Conservation (phyloP, 2,113 vertebrate species). For the Kobus ellipsiprymnus region DNA sequence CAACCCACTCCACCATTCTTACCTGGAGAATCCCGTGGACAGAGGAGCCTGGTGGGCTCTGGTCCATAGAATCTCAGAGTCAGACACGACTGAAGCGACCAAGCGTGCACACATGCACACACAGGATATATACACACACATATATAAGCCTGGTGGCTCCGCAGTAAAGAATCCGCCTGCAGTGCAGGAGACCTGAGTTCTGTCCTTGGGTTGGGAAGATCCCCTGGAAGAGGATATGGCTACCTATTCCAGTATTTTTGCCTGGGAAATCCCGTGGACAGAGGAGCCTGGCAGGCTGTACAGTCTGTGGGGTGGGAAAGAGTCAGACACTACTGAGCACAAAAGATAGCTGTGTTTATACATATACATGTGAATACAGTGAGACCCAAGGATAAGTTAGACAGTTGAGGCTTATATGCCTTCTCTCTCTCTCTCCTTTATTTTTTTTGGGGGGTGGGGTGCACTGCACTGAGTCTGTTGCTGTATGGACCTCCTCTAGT, state of each 20-base stretch:
- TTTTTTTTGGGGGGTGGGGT: accelerated
- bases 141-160: neutral
- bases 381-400: neutral
- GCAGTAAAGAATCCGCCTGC: neutral
- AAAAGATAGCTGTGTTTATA: neutral
- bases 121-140: neutral
- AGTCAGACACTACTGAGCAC: neutral
- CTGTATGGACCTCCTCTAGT: neutral
- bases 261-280: neutral
- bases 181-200: neutral
- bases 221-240: neutral
- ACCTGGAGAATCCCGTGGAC: neutral
- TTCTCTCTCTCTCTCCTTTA: neutral
- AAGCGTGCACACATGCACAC: neutral
- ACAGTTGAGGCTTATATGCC: neutral
- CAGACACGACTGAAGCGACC: neutral
- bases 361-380: neutral
- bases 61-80: neutral
- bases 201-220: neutral
- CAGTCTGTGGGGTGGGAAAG: neutral
- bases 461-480: neutral
- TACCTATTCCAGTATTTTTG: neutral
- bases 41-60: neutral
- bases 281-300: neutral
- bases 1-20: neutral